These are phyloP conservation scores for Amyelois transitella DNA, from an alignment of 1,140 invertebrate species.

Conservation along the genomic window DNA sequence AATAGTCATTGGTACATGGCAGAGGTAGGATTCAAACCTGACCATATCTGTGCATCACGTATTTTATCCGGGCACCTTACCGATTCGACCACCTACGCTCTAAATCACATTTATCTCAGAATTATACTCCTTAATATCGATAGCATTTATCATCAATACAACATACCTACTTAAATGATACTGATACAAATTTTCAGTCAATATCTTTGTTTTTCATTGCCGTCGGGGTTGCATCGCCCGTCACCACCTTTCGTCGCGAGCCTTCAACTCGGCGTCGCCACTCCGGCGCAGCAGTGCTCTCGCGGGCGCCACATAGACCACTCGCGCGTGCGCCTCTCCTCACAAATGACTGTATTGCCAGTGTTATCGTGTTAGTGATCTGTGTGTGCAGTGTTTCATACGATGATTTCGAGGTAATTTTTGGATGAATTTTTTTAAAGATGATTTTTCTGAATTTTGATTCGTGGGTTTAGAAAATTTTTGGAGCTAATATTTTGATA, in stretches of 20 bases:
- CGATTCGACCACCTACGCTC: no score
- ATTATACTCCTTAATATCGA: no score
- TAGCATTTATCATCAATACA: no score
- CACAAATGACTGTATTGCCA: conserved; percentile 13
- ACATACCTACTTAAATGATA: no score
- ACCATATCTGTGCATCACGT: no score
- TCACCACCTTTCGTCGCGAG: conserved; percentile 30
- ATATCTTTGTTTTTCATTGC: no score
- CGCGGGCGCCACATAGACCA: conserved; percentile 37
- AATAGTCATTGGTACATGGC: no score
- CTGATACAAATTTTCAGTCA: no score
- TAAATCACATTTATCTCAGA: no score
- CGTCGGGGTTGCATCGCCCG: background rate
- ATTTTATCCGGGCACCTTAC: no score
- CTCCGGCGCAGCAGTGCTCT: conserved; percentile 51
- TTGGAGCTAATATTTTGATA: background rate
- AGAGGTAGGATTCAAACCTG: no score
- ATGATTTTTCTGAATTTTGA: background rate
- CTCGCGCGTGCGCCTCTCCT: conserved; percentile 25
- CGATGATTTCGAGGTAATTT: conserved; percentile 18
- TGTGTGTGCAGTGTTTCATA: conserved; percentile 18
- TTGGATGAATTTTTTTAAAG: background rate
- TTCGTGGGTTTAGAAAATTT: background rate
- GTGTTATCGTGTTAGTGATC: conserved; percentile 32
- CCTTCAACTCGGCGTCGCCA: background rate